These are phyloP conservation scores for Melopsittacus undulatus DNA, from an alignment of 2,797 vertebrate species.

Conservation along the genomic window DNA sequence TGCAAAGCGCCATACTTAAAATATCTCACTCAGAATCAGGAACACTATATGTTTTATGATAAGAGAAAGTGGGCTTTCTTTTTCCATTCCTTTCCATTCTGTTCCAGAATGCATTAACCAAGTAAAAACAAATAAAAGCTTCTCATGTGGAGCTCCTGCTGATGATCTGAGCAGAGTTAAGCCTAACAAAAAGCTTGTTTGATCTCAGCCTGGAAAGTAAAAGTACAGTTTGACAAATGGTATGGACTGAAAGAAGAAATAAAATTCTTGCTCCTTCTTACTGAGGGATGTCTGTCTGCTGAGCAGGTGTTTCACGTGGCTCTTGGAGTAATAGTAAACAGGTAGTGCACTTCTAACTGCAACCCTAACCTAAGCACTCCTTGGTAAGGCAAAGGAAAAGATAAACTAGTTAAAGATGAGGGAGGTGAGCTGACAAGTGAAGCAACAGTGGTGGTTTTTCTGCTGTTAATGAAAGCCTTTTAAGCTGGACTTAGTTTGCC, in stretches of 20 bases:
- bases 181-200: constrained; percentile 48
- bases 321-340: background rate
- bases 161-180: constrained; percentile 61
- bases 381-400: background rate
- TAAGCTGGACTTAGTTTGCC: background rate
- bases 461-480: background rate
- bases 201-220: constrained; percentile 27
- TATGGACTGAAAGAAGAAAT: constrained; percentile 7
- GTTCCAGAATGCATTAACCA: constrained; percentile 12
- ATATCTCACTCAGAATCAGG: constrained; percentile 31
- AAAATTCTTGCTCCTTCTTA: constrained; percentile 6
- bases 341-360: background rate
- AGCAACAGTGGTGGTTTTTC: background rate
- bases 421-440: background rate
- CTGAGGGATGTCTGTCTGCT: background rate
- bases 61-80: constrained; percentile 54
- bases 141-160: constrained; percentile 32
- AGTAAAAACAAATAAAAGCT: constrained; percentile 36
- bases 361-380: background rate
- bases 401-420: background rate
- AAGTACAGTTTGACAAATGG: constrained; percentile 44
- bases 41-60: constrained; percentile 32
- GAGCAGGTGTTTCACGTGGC: constrained; percentile 15
- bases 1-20: constrained; percentile 1
- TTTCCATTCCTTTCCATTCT: constrained; percentile 10